Conservation (phyloP, 2,797 vertebrate species). For the Helarctos malayanus region DNA sequence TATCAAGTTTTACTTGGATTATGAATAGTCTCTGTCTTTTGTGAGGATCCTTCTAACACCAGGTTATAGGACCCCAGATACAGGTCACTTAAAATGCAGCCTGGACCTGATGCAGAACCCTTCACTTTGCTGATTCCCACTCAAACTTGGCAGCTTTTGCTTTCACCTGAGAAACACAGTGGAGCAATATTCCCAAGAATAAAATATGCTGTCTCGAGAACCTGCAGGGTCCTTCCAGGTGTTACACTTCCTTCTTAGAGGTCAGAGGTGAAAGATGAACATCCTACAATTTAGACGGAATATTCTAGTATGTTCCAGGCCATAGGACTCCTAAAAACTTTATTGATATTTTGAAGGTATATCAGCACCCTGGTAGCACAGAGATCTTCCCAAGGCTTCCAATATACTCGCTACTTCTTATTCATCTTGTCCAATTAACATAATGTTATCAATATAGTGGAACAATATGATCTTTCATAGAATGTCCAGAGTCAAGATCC, state of each 20-base stretch:
- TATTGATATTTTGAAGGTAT: neutral
- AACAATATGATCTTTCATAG: neutral
- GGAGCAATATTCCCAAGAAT: neutral
- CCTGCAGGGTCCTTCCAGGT: neutral
- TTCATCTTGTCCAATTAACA: neutral
- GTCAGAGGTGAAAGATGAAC: neutral
- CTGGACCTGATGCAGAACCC: neutral
- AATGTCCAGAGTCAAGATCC: neutral
- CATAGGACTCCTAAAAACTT: neutral
- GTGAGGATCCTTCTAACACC: neutral
- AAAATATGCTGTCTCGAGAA: neutral
- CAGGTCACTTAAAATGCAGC: neutral
- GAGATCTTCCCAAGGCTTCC: neutral
- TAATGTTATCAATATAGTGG: neutral
- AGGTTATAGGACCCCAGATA: neutral
- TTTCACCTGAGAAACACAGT: neutral
- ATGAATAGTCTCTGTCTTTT: neutral
- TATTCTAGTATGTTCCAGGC: neutral
- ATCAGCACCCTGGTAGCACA: neutral
- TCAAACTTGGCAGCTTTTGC: neutral
- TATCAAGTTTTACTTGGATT: neutral
- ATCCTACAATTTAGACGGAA: neutral
- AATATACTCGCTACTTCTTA: neutral
- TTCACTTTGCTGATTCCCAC: neutral
- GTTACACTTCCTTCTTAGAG: neutral